phyloP scores from a whole-genome alignment of 1,140 invertebrate species.

The Batillaria attramentaria region DNA sequence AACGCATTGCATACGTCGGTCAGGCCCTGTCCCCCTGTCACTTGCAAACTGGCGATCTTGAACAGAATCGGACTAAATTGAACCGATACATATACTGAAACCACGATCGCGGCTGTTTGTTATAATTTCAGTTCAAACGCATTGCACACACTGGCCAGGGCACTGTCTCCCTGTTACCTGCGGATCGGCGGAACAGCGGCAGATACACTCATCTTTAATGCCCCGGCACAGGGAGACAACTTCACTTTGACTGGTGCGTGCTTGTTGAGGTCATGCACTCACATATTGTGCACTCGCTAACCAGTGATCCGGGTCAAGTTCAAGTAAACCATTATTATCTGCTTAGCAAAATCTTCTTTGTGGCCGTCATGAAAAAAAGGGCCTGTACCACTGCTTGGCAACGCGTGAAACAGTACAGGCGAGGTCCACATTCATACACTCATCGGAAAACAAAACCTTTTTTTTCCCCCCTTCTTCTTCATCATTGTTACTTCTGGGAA shows the following conservation, averaged over 20 bases:
- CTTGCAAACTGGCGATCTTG: no score
- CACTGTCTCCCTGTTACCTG: constrained; percentile 8
- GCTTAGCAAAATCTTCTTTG: not conserved
- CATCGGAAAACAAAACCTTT: not conserved
- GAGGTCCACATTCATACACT: not conserved
- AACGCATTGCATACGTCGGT: no score
- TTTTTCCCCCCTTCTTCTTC: not conserved
- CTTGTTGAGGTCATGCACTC: not conserved
- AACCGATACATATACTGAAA: no score
- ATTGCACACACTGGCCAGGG: not conserved
- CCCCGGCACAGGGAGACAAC: not conserved
- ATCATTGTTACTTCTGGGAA: not conserved
- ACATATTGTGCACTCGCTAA: not conserved
- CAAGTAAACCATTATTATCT: not conserved
- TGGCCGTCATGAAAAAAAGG: no score
- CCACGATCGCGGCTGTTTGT: no score
- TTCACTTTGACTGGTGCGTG: not conserved
- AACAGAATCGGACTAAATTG: no score
- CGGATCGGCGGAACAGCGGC: not conserved
- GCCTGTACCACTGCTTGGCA: no score
- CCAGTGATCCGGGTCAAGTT: not conserved
- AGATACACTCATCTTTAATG: not conserved
- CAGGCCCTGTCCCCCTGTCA: no score
- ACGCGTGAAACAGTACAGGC: no score
- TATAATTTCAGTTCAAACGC: not conserved